A percentile compares a stretch with the other conserved stretches of the same genome.
Evolutionary conservation across 2,113 vertebrate genomes (phyloP).

Genomic region (Fregetta grallaria): DNA sequence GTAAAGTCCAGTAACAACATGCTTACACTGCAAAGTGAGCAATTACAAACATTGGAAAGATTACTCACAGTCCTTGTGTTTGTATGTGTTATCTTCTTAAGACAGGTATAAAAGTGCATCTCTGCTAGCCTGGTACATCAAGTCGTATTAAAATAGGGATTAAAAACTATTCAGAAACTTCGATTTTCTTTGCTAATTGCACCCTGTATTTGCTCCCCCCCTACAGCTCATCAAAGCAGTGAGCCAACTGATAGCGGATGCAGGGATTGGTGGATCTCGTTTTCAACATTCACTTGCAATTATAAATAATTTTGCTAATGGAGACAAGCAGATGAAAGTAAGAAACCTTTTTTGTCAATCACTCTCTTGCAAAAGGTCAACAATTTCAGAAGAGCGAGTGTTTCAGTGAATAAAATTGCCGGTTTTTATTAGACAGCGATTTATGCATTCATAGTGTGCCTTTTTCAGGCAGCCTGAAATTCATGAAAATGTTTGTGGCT

Average conservation of each 20-base stretch:
- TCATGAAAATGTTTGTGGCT: neutral
- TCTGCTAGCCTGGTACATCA: neutral
- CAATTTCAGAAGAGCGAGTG: neutral
- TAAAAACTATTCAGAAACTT: neutral
- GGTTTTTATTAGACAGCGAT: neutral
- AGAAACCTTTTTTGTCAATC: slow-evolving; percentile 47
- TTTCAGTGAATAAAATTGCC: neutral
- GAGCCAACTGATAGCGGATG: slow-evolving; percentile 96
- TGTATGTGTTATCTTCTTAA: neutral
- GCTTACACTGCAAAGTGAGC: neutral
- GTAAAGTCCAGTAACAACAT: neutral
- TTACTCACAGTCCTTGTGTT: neutral
- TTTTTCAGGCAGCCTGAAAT: neutral
- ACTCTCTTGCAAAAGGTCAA: slow-evolving; percentile 24
- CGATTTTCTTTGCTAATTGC: neutral
- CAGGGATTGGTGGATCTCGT: slow-evolving; percentile 93
- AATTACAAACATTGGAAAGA: neutral
- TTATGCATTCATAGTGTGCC: neutral
- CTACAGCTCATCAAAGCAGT: slow-evolving; percentile 95
- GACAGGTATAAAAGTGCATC: neutral
- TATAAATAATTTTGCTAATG: slow-evolving; percentile 97
- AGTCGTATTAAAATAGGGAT: neutral
- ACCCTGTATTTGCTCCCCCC: neutral
- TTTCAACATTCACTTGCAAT: slow-evolving; percentile 97
- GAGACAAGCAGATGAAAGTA: slow-evolving; percentile 96